A percentile compares a stretch with the other conserved stretches of the same genome.
These are phyloP conservation scores for Eurois occulta DNA, from an alignment of 2,888 invertebrate species.

Conservation along the genomic window DNA sequence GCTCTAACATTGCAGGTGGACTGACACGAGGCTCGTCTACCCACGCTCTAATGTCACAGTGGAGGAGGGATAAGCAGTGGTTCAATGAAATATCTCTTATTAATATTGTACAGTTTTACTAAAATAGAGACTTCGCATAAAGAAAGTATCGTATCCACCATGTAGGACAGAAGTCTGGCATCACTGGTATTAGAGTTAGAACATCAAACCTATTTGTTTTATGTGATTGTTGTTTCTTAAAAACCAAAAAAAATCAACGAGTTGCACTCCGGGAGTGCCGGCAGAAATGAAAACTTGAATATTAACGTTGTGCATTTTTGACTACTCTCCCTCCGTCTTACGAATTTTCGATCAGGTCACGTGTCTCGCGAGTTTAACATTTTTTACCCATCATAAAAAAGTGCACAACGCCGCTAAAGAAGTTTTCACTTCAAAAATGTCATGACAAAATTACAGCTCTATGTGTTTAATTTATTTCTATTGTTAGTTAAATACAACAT, in stretches of 20 bases:
- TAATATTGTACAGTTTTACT: neutral
- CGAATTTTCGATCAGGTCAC: no score
- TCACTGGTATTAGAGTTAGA: no score
- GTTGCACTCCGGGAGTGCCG: no score
- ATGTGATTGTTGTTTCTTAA: neutral
- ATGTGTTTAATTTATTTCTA: neutral
- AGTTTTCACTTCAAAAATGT: no score
- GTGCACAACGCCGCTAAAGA: no score
- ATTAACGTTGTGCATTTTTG: no score
- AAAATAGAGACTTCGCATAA: neutral
- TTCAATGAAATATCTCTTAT: neutral
- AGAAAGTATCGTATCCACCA: neutral
- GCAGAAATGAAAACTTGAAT: no score
- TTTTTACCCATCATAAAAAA: no score
- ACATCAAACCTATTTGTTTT: neutral
- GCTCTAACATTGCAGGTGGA: conserved; percentile 53
- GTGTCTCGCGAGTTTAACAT: no score
- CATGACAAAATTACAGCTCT: neutral
- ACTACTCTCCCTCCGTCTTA: no score
- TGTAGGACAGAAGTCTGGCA: no score
- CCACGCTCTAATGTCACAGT: conserved; percentile 50
- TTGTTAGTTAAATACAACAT: neutral
- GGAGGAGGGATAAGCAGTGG: conserved; percentile 24
- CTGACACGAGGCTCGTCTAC: conserved; percentile 38
- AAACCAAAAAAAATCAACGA: no score